These are phyloP conservation scores for Harpegnathos saltator DNA, from an alignment of 1,140 invertebrate genomes.

Conservation along the genomic window DNA sequence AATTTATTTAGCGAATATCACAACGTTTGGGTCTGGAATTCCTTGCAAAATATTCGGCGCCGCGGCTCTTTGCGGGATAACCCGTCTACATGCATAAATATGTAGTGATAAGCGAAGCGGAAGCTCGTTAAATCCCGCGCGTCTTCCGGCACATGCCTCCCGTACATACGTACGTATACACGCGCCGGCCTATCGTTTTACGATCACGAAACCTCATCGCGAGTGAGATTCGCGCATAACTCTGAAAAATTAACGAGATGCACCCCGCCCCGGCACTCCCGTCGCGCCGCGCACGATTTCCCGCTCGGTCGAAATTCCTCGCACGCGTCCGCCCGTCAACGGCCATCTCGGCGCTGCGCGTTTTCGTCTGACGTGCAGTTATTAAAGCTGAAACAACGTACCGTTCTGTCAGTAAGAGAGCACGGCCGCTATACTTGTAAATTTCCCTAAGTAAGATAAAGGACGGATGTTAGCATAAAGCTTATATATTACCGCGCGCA, in stretches of 20 bases:
- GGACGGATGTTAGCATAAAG: slow-evolving; percentile 20
- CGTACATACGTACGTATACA: neutral
- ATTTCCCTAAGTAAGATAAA: slow-evolving; percentile 20
- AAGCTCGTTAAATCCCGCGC: slow-evolving; percentile 54
- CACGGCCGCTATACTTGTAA: neutral
- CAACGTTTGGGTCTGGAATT: slow-evolving; percentile 23
- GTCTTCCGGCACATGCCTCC: slow-evolving; percentile 34
- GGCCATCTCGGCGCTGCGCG: neutral
- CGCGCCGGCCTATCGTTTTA: slow-evolving; percentile 32
- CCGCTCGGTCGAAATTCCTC: slow-evolving; percentile 6
- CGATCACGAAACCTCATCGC: slow-evolving; percentile 33
- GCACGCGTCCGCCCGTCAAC: neutral
- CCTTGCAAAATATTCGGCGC: slow-evolving; percentile 46
- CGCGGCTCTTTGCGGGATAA: slow-evolving; percentile 25
- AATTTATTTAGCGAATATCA: slow-evolving; percentile 36
- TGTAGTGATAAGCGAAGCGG: slow-evolving; percentile 47
- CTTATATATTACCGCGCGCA: slow-evolving; percentile 13
- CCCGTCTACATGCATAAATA: slow-evolving; percentile 53
- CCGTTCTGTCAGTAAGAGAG: too few species aligned
- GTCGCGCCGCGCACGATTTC: neutral
- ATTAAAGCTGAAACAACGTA: neutral
- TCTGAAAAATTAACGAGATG: slow-evolving; percentile 41
- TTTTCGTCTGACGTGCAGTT: neutral
- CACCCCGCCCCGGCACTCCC: too few species aligned
- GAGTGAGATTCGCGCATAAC: slow-evolving; percentile 16